Base-by-base conservation (phyloP, 2,113 vertebrate species). In the Microtus richardsoni region DNA sequence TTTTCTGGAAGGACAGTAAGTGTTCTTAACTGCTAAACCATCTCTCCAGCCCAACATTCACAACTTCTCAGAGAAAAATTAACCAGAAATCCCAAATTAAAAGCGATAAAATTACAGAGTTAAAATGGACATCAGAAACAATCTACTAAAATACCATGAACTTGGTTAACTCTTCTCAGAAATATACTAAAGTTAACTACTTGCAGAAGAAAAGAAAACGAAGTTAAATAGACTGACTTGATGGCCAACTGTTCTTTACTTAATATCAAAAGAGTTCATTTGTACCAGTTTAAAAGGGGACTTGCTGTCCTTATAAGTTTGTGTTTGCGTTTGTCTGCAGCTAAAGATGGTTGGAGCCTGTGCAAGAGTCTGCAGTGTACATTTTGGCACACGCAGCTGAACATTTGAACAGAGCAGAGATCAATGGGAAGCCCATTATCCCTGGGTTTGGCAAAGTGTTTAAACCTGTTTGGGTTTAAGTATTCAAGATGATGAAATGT, bases 381-480 rank as follows among this genome's bases (percentile, higher is more conserved):
- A 91, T 88, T 93, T 96, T 98, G 97, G 98, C 96, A 97, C 96
- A 96, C 89, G 52, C 71, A 64, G 58, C 0, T 91, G 91, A 96
- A 93, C 28, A 95, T 96, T 94, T 96, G 97, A 98, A 97, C 85
- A 96, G 94, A 98, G 96, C 11, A 0, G 92, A 97, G 97, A 82
- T 96, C 96, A 97, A 82, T 97, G 97, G 95, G 96, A 97, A 97
- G 95, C 97, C 96, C 6, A 5, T 97, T 97, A 96, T 94, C 97
- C 5, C 10, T 82, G 62, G 93, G 92, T 94, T 98, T 97, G 98
- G 98, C 98, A 92, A 97, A 97, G 36, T 89, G 95, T 52, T 4
- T 97, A 93, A 91, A 95, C 93, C 95, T 97, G 88, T 96, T 98
- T 98, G 98, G 96, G 93, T 98, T 98, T 97, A 96, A 97, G 82